Evolutionary conservation across 2,797 vertebrate species (phyloP), one percentile per base, ranked within the genome.

Genomic region (Microcaecilia unicolor): DNA sequence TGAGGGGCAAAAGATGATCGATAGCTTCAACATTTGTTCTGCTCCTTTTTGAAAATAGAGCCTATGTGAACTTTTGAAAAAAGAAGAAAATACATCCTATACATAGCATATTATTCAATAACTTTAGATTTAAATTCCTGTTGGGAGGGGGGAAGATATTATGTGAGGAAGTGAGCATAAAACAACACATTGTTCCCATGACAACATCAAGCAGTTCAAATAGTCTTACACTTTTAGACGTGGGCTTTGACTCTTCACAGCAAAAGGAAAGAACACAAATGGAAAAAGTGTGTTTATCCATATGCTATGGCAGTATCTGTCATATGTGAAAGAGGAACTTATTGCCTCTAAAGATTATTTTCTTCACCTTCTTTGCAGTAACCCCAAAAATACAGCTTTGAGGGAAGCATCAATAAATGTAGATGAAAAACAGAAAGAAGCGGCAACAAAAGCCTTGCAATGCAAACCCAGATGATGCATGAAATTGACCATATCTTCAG

Each of bases 161-260:
- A 18, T 26, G 23, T 2, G 2, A 15, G 33, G 51, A 44, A 41
- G 4, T 4, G 8, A 14, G 4, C 18, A 49, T 62, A 45, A 67
- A 65, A 12, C 44, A 44, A 53, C n/a, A 6, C 19, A n/a, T 5
- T 18, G 37, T 59, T 48, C 18, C 23, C 41, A 34, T 61, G 33
- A 21, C 17, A 51, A 34, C 22, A 28, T 10, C 26, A 31, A 41
- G 34, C 12, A 21, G 30, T 10, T 48, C 44, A 55, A 42, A 13
- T 37, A 34, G 31, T 32, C 15, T 23, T 38, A 44, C 28, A 28
- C 30, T 25, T 43, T 2, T 3, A 55, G 39, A 26, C 31, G 8
- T 37, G 38, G 31, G 47, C 55, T 26, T n/a, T 20, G 44, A 29
- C 44, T 31, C 38, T 20, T 38, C 48, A 9, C 13, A 54, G 12